Evolutionary conservation across 2,113 vertebrate genomes (phyloP).

Genomic region (Nyctereutes procyonoides): DNA sequence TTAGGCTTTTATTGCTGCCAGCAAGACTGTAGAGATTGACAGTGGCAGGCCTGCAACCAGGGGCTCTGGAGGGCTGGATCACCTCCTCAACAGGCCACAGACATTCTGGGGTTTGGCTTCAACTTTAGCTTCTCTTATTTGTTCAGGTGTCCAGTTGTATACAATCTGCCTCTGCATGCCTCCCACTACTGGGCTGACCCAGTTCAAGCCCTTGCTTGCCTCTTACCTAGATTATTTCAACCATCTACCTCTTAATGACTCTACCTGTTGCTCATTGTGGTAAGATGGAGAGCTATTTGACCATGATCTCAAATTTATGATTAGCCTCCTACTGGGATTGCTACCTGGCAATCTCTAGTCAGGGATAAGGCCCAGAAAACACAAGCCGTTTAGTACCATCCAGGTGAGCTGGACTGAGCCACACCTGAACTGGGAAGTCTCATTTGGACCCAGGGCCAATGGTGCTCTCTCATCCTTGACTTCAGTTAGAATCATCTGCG

Average conservation of each 20-base stretch:
- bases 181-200: neutral
- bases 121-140: neutral
- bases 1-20: neutral
- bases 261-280: neutral
- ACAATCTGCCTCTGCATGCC: neutral
- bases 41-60: neutral
- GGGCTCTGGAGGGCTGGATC: neutral
- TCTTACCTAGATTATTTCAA: neutral
- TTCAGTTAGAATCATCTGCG: neutral
- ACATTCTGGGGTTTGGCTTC: neutral
- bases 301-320: neutral
- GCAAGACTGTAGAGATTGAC: neutral
- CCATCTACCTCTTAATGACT: neutral
- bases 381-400: neutral
- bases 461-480: neutral
- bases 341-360: neutral
- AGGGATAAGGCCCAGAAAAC: neutral
- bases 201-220: neutral
- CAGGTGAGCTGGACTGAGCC: neutral
- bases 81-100: fast-evolving
- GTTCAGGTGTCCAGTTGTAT: neutral
- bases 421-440: neutral
- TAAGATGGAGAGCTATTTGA: neutral
- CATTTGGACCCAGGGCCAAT: neutral
- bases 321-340: neutral